Evolutionary conservation across 2,797 vertebrate species (phyloP), one percentile per base, ranked within the genome.

Genomic region (Eutrigla gurnardus): DNA sequence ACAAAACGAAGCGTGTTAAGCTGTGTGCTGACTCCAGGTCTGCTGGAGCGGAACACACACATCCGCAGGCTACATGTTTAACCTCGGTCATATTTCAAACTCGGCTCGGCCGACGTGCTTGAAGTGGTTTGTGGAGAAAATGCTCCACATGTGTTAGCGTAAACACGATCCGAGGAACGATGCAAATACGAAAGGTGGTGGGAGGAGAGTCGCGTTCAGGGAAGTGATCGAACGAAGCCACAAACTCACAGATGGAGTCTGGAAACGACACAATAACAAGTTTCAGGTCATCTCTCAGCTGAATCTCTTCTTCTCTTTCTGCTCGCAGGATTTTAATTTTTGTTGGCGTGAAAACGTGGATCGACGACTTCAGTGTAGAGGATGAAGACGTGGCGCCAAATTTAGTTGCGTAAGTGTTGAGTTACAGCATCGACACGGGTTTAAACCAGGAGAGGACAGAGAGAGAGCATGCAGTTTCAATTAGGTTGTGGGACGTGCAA

Each of bases 391-490:
- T 18, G 25, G 25, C 25, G 12, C 74, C 6, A 52, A 47, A 62
- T 66, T 49, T 17, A 18, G 67, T 45, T 60, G 65, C 15, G 2
- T 0, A 53, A 57, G 57, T 6, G 72, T 52, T 70, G 18, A 25
- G 25, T 25, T 25, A 25, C 25, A 25, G 25, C 25, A 25, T 25
- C 25, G 1, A 85, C 57, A 59, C 58, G 52, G 62, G 15, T 25
- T 55, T 2, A 58, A 74, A 46, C 49, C 42, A 43, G 35, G 61
- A 70, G 47, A 63, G 35, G 49, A 35, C 6, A 5, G 53, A 36
- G n/a, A 57, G 18, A 32, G 62, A 42, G 1, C 87, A 88, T 71
- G 80, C 71, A 82, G 63, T 79, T 91, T 84, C 81, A 86, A 86
- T 90, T 84, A 91, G 33, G 68, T 45, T 59, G 45, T 46, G 61